Evolutionary conservation across 2,888 invertebrate species (phyloP).

Genomic region (Spialia ferax): DNA sequence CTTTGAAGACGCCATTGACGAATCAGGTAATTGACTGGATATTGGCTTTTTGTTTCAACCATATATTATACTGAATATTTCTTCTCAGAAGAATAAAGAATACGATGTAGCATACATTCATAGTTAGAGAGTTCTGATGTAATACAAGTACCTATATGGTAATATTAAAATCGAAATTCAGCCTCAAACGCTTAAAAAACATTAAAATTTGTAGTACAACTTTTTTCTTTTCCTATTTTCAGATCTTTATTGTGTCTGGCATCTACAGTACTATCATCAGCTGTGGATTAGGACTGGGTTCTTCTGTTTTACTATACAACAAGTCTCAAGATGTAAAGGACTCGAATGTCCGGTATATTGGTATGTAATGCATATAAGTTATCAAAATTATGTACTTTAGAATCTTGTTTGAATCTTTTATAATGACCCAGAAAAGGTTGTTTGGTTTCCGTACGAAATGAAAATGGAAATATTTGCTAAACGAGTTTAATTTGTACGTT

Average conservation of each 20-base stretch:
- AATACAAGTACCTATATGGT: no score
- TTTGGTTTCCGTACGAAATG: no score
- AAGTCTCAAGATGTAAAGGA: background rate
- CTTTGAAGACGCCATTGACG: slow-evolving; percentile 14
- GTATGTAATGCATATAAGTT: background rate
- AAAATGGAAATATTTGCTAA: no score
- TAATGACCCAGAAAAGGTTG: background rate
- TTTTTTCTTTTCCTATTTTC: slow-evolving; percentile 9
- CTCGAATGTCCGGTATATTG: slow-evolving; percentile 12
- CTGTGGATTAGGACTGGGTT: slow-evolving; percentile 28
- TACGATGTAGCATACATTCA: no score
- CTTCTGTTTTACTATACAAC: background rate
- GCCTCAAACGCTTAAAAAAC: no score
- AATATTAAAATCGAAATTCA: no score
- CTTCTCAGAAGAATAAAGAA: background rate
- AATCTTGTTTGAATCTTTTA: slow-evolving; percentile 7
- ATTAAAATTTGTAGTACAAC: no score
- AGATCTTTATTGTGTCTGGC: slow-evolving; percentile 31
- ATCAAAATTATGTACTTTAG: background rate
- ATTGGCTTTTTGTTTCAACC: background rate
- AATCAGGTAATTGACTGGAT: slow-evolving; percentile 21
- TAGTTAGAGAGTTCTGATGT: no score
- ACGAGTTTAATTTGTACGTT: no score
- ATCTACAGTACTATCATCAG: slow-evolving; percentile 24
- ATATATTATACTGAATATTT: background rate